A percentile compares a stretch with the other conserved stretches of the same genome.
Evolutionary conservation across 2,113 vertebrate genomes (phyloP).

Genomic region (Lepisosteus osseus): DNA sequence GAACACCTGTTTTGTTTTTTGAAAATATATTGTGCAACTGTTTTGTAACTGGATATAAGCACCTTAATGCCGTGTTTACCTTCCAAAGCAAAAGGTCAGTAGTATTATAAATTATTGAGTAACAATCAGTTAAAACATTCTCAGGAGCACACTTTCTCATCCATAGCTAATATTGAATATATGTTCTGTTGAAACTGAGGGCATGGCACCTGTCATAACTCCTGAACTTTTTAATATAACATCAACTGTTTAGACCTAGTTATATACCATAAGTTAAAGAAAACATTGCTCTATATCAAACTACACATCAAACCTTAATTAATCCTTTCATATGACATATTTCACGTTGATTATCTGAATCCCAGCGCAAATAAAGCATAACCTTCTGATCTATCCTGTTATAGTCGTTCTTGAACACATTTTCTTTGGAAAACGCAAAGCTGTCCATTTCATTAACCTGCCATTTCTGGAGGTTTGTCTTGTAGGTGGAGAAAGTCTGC

Average conservation of each 20-base stretch:
- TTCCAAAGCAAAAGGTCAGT: neutral
- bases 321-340: constrained; percentile 30
- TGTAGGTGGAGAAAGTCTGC: too few relatives aligned
- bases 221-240: neutral
- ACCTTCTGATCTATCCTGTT: constrained; percentile 37
- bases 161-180: neutral
- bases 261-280: neutral
- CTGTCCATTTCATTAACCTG: too few relatives aligned
- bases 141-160: neutral
- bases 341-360: constrained; percentile 46
- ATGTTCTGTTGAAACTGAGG: neutral
- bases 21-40: too few relatives aligned
- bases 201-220: neutral
- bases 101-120: neutral
- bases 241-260: too few relatives aligned
- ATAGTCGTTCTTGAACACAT: too few relatives aligned
- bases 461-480: too few relatives aligned
- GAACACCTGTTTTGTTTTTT: too few relatives aligned
- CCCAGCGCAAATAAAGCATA: constrained; percentile 62
- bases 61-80: neutral
- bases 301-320: constrained; percentile 28
- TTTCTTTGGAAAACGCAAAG: too few relatives aligned
- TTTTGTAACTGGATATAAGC: too few relatives aligned
- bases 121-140: neutral
- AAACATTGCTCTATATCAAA: neutral